Conservation (phyloP, 2,888 invertebrate species). For the Oscheius sp. region DNA sequence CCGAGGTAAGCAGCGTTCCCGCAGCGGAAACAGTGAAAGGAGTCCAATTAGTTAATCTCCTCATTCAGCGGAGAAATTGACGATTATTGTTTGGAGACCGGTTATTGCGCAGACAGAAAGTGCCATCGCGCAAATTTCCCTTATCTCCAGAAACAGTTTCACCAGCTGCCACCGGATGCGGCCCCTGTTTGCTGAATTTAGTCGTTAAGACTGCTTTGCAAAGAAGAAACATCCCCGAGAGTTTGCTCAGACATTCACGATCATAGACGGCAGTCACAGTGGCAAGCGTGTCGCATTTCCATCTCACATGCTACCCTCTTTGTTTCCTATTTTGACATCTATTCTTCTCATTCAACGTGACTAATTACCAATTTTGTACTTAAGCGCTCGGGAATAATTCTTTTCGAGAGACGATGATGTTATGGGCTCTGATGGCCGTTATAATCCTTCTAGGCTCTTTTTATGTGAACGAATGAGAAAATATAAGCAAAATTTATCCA, state of each 20-base stretch:
- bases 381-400: too few species aligned
- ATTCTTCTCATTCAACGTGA: neutral
- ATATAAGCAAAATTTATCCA: too few species aligned
- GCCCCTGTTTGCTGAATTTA: neutral
- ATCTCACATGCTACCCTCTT: slow-evolving; percentile 8
- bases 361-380: too few species aligned
- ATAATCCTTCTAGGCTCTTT: too few species aligned
- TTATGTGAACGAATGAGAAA: too few species aligned
- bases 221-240: neutral
- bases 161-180: slow-evolving; percentile 5
- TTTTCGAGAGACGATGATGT: too few species aligned
- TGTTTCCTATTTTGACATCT: slow-evolving; percentile 6
- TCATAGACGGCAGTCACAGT: neutral
- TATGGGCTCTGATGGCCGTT: too few species aligned
- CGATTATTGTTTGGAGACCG: slow-evolving; percentile 27
- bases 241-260: slow-evolving; percentile 10
- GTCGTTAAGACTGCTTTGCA: neutral
- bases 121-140: slow-evolving; percentile 22
- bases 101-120: slow-evolving; percentile 29
- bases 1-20: neutral
- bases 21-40: too few species aligned
- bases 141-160: slow-evolving; percentile 19
- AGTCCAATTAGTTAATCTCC: slow-evolving; percentile 1
- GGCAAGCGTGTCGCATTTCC: slow-evolving; percentile 16
- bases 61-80: slow-evolving; percentile 13